These are phyloP conservation scores for Kryptopterus vitreolus DNA, from an alignment of 2,797 vertebrate species.

Conservation along the genomic window DNA sequence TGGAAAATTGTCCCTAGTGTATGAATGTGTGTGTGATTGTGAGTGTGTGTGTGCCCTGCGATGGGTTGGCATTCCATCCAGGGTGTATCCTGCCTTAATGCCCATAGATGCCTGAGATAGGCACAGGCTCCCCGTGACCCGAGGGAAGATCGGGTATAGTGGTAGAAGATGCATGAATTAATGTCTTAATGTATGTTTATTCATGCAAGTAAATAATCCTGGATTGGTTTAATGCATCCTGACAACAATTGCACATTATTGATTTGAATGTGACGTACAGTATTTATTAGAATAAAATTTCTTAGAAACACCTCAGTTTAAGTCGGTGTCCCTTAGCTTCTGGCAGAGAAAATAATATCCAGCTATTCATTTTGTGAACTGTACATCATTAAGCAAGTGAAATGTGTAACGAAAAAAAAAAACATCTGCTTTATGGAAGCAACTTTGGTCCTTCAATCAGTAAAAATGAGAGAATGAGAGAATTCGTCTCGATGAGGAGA, in stretches of 20 bases:
- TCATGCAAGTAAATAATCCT: background rate
- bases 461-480: conserved; percentile 48
- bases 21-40: too few species aligned
- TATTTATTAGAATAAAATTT: background rate
- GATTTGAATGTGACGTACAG: background rate
- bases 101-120: too few species aligned
- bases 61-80: too few species aligned
- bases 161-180: too few species aligned
- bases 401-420: conserved; percentile 4
- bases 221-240: background rate
- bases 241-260: background rate
- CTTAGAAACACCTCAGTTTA: background rate
- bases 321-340: background rate
- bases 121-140: too few species aligned
- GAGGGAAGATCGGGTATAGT: too few species aligned
- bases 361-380: background rate
- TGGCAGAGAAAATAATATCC: background rate
- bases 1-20: too few species aligned
- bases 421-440: background rate
- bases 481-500: conserved; percentile 26
- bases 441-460: background rate
- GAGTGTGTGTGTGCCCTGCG: too few species aligned
- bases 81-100: too few species aligned
- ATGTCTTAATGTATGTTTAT: too few species aligned
- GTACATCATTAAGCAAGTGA: conserved; percentile 5